Evolutionary conservation across 2,888 invertebrate genomes (phyloP).

Genomic region (Lomographa bimaculata): DNA sequence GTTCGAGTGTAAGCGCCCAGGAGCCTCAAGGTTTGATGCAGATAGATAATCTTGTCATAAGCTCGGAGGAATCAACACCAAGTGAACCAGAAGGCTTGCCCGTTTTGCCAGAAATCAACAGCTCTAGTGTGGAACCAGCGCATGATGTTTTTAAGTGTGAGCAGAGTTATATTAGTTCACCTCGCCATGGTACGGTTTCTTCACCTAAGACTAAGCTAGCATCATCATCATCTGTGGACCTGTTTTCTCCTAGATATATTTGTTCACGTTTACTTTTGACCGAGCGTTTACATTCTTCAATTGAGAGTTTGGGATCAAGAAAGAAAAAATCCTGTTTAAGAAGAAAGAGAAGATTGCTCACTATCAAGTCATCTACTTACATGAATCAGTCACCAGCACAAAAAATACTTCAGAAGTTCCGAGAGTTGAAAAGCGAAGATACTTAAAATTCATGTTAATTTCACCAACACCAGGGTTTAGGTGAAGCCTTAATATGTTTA

Average conservation of each 20-base stretch:
- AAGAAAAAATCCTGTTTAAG: constrained; percentile 23
- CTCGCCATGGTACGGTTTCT: constrained; percentile 52
- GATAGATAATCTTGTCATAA: constrained; percentile 26
- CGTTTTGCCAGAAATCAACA: constrained; percentile 52
- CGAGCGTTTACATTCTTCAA: constrained; percentile 42
- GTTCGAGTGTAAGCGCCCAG: constrained; percentile 54
- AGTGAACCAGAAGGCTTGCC: constrained; percentile 53
- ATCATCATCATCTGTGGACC: constrained; percentile 53
- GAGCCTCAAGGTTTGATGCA: constrained; percentile 58
- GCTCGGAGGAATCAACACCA: constrained; percentile 32
- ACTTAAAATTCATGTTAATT: constrained; percentile 3
- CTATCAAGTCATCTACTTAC: constrained; percentile 50
- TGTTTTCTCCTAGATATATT: constrained; percentile 52
- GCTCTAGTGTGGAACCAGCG: constrained; percentile 32
- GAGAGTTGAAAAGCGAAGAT: constrained; percentile 52
- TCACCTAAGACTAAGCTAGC: constrained; percentile 46
- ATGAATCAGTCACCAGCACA: constrained; percentile 53
- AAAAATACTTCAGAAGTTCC: constrained; percentile 62
- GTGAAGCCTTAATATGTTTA: no score
- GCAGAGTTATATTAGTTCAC: constrained; percentile 60
- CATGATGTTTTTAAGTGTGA: constrained; percentile 56
- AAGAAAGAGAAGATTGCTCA: constrained; percentile 39
- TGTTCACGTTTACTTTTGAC: constrained; percentile 54
- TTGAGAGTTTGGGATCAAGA: constrained; percentile 37
- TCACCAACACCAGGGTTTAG: no score